Base-by-base conservation (phyloP, 2,797 vertebrate species). In the Eurystomus glaucurus region DNA sequence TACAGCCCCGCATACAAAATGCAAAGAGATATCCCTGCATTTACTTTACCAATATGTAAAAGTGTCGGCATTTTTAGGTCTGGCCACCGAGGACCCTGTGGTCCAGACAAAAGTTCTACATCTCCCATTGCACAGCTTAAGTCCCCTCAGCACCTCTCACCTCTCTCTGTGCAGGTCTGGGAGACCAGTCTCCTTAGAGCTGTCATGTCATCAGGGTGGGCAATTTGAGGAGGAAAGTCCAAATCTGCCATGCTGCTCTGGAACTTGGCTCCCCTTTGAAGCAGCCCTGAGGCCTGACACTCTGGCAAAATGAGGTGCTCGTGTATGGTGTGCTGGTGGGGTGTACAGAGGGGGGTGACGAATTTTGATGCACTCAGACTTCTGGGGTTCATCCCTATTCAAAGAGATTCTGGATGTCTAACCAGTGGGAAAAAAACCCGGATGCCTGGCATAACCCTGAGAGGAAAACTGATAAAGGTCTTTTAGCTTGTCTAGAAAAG, bases 251-350 rank as follows among this genome's bases (percentile, higher is more conserved):
- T 31, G 21, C 37, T 77, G 54, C 51, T 94, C 41, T 84, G 51
- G 64, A 69, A 65, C 22, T 52, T 35, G 51, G 28, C 23, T 71
- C 14, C 31, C 11, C 29, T 64, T 65, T 72, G 58, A 88, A 86
- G 37, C 31, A 80, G 46, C 8, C 33, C 26, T 10, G 11, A 81
- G 69, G 18, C 60, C 37, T 45, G 18, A 78, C 54, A 83, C 35
- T 52, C 61, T 16, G 28, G 29, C 10, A 51, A 76, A 23, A 14
- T 18, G 35, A 66, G n/a, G 23, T 5, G 6, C 64, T 71, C 2
- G 1, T 23, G 54, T 62, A 54, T 3, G 3, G 22, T 0, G 0
- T 37, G 33, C 0, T 1, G 13, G 20, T 46, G 35, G 21, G 29
- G 6, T 50, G 16, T 33, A 45, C 1, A 8, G 39, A 41, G 25